Evolutionary conservation across 2,113 vertebrate genomes (phyloP), one percentile per base, ranked within the genome.

Genomic region (Stigmatopora nigra): DNA sequence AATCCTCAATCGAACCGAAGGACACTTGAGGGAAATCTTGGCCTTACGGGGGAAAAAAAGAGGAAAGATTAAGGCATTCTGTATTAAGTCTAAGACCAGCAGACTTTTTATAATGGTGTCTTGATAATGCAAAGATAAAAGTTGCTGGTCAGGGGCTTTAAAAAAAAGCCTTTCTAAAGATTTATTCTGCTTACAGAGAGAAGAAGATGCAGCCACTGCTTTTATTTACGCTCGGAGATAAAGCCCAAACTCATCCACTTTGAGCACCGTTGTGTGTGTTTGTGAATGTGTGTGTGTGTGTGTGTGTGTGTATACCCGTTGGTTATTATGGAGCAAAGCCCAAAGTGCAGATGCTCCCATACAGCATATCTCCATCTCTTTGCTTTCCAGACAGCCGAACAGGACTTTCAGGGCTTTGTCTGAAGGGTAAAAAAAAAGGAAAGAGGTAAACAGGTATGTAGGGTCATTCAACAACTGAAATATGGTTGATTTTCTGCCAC

Each of bases 251-350:
- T 41, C 58, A 44, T 60, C 58, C 58, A 11, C 10, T 44, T 19
- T 55, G 52, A 3, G 9, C 11, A 19, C 12, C 19, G 13, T 5
- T 16, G 46, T 16, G 46, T 48, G 46, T 47, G 46, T 47, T 20
- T 13, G 10, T 38, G 3, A 20, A 2, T 31, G 22, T 0, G 6
- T 38, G 46, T 51, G 48, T 47, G 61, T 62, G 19, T 44, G 61
- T 57, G 51, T 22, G 52, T 63, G 46, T 71, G 0, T 62, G 0
- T 59, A 64, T 87, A 98, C 97, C 95, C 93, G 97, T 51, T 97
- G 97, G 75, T 88, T 93, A 81, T 95, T 97, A 84, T 97, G 90
- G 62, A 93, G 87, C 67, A 99, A 88, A 48, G 97, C 95, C 95
- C 97, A 99, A 36, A 99, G 89, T 0, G 94, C 92, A 62, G 95